Conservation (phyloP, 30 jellyfish, hydroid and myxozoan species). For the Aurelia sp. region DNA sequence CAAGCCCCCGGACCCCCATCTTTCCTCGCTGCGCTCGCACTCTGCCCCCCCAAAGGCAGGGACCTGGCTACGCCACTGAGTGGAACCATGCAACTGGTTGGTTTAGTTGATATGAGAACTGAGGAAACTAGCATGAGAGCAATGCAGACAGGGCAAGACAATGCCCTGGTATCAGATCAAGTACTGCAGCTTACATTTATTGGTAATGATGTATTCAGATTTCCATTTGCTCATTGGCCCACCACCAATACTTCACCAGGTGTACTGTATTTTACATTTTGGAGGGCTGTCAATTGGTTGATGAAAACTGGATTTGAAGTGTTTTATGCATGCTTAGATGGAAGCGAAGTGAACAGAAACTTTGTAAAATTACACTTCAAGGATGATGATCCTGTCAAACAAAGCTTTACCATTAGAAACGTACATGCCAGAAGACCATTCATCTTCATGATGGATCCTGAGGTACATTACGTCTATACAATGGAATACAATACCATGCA, state of each 20-base stretch:
- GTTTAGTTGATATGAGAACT: constrained; percentile 20
- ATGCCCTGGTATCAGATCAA: constrained; percentile 18
- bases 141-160: constrained; percentile 22
- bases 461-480: too few relatives aligned
- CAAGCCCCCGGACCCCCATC: too few relatives aligned
- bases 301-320: constrained; percentile 13
- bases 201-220: constrained; percentile 14
- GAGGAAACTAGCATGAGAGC: constrained; percentile 7
- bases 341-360: constrained; percentile 22
- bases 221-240: constrained; percentile 28
- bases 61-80: too few relatives aligned
- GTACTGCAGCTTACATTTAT: constrained; percentile 10
- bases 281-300: constrained; percentile 1
- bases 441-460: too few relatives aligned
- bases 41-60: too few relatives aligned
- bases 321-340: constrained; percentile 28
- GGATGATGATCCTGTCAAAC: not conserved
- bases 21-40: too few relatives aligned
- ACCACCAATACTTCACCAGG: constrained; percentile 20
- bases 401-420: too few relatives aligned
- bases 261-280: constrained; percentile 8
- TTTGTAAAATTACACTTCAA: constrained; percentile 18
- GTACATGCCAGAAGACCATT: too few relatives aligned
- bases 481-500: too few relatives aligned
- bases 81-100: constrained; percentile 25